A percentile compares a stretch with the other conserved stretches of the same genome.
Conservation (phyloP, 2,113 vertebrate species). For the Ondatra zibethicus region DNA sequence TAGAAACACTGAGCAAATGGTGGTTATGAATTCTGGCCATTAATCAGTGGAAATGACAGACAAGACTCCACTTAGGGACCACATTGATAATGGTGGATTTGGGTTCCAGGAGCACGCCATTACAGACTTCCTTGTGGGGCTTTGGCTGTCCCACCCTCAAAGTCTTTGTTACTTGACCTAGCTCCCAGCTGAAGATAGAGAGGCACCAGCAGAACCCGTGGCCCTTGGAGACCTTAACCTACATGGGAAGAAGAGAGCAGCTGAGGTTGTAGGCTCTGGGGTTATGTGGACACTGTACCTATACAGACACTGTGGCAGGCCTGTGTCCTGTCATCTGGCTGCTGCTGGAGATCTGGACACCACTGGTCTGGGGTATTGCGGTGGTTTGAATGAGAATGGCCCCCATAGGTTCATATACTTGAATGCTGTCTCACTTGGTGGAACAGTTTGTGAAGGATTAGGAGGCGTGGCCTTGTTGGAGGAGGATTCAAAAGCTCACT, state of each 20-base stretch:
- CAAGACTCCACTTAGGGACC: background rate
- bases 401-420: background rate
- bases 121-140: background rate
- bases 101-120: rapidly evolving
- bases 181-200: no score
- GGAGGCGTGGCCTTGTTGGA: background rate
- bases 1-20: rapidly evolving
- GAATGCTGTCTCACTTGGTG: background rate
- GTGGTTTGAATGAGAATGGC: background rate
- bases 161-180: background rate
- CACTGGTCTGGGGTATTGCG: background rate
- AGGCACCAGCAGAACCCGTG: background rate
- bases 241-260: background rate
- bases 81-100: rapidly evolving
- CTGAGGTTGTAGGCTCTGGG: background rate
- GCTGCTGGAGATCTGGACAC: background rate
- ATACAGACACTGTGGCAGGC: rapidly evolving
- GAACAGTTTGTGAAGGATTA: no score
- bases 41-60: no score
- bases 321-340: rapidly evolving
- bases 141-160: background rate
- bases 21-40: rapidly evolving
- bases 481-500: background rate
- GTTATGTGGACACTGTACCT: background rate
- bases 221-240: rapidly evolving